phyloP scores from a whole-genome alignment of 2,888 invertebrate species.

The Drosophila lutescens region DNA sequence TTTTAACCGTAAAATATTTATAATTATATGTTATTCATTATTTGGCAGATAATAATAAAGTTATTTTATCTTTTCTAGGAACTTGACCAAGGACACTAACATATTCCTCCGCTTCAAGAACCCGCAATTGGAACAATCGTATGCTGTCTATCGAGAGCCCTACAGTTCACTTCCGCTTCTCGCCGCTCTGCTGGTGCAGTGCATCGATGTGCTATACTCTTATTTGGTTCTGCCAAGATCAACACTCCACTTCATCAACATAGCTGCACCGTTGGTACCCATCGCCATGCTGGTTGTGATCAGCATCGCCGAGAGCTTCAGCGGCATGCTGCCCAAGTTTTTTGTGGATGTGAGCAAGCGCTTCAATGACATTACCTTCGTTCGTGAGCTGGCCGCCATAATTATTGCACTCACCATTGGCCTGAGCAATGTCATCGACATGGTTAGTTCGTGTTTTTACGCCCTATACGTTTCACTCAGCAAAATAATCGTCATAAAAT shows the following conservation, averaged over 20 bases:
- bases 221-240: slow-evolving; percentile 86
- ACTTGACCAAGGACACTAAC: slow-evolving; percentile 88
- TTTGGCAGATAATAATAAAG: no score
- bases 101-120: slow-evolving; percentile 88
- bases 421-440: slow-evolving; percentile 86
- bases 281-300: slow-evolving; percentile 82
- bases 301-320: slow-evolving; percentile 84
- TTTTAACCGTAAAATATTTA: no score
- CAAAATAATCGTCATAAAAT: neutral
- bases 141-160: slow-evolving; percentile 88
- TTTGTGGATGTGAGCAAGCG: slow-evolving; percentile 86
- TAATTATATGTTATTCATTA: no score
- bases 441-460: slow-evolving; percentile 84
- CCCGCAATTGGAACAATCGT: slow-evolving; percentile 88
- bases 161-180: slow-evolving; percentile 88
- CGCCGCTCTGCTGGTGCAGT: slow-evolving; percentile 87
- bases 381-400: slow-evolving; percentile 86
- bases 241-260: slow-evolving; percentile 80
- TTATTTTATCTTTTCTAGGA: slow-evolving; percentile 54
- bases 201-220: slow-evolving; percentile 86
- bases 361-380: slow-evolving; percentile 86
- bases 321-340: slow-evolving; percentile 84
- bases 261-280: slow-evolving; percentile 81
- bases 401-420: slow-evolving; percentile 86
- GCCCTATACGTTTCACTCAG: neutral